These are phyloP conservation scores for Pandion haliaetus DNA, from an alignment of 2,113 vertebrate genomes.

Conservation along the genomic window DNA sequence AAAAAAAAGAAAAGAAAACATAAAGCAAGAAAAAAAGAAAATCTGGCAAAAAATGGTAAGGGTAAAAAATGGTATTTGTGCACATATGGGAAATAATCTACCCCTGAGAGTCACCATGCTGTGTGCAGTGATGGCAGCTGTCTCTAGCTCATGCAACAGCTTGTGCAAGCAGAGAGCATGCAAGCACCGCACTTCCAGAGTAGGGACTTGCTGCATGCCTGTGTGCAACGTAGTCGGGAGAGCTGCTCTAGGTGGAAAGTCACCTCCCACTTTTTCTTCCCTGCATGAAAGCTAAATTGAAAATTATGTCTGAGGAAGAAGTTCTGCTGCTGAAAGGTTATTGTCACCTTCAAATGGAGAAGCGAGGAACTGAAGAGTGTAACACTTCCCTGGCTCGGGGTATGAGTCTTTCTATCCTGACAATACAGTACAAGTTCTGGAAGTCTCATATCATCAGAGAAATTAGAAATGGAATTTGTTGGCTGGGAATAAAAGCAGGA, in stretches of 20 bases:
- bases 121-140: background rate
- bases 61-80: background rate
- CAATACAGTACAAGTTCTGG: background rate
- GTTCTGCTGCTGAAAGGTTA: background rate
- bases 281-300: background rate
- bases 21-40: background rate
- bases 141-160: background rate
- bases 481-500: background rate
- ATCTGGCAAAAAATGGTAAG: background rate
- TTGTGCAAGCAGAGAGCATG: background rate
- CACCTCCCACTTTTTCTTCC: background rate
- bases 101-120: background rate
- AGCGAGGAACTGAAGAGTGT: background rate
- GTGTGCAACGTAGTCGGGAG: background rate
- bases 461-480: background rate
- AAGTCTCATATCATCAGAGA: background rate
- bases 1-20: fast-evolving
- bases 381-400: background rate
- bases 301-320: background rate
- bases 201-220: background rate
- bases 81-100: background rate
- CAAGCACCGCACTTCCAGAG: background rate
- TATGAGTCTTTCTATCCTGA: background rate
- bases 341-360: background rate
- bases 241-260: background rate